Evolutionary conservation across 2,888 invertebrate genomes (phyloP), one percentile per base, ranked within the genome.

Genomic region (Drosophila histrio): DNA sequence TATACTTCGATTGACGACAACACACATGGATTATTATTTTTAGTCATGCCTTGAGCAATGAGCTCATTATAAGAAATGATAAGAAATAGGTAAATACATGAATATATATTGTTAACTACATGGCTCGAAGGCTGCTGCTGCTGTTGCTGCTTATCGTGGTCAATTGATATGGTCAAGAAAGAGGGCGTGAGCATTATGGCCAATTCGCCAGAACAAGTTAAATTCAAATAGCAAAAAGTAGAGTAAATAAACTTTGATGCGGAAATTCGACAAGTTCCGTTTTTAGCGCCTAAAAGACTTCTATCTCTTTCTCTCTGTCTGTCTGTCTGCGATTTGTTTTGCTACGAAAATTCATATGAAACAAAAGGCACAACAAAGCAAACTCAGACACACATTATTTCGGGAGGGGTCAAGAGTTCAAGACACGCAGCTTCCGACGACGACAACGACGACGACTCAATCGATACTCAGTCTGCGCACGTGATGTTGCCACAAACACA

Each of bases 401-500:
- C 26, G 19, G 30, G 77, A 53, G 82, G 82, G 82, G 87, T 83
- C 82, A 83, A 83, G 85, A 83, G 82, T 83, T 83, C 87, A 88
- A 79, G 79, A 75, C 85, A 78, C 81, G 78, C 82, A 87, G 82
- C 82, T 83, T 83, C 82, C 82, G 82, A 87, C 70, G 11, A 43
- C 60, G 54, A 50, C 60, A 52, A 61, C 53, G 60, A 39, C 76
- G 72, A 86, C 82, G 70, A 72, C 79, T 87, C 87, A 83, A 83
- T 83, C 82, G 82, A 83, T 83, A 83, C 79, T 71, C 69, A 84
- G 74, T 83, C 82, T 83, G 82, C 85, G 82, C 82, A 83, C 82
- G 87, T 85, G 84, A 87, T 85, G 83, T 62, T 61, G 62, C 46
- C 52, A 28, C 32, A 43, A 26, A 15, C 41, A 54, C 67, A 46